A percentile compares a stretch with the other conserved stretches of the same genome.
phyloP scores from a whole-genome alignment of 2,797 vertebrate genomes.

The Falco berigora region DNA sequence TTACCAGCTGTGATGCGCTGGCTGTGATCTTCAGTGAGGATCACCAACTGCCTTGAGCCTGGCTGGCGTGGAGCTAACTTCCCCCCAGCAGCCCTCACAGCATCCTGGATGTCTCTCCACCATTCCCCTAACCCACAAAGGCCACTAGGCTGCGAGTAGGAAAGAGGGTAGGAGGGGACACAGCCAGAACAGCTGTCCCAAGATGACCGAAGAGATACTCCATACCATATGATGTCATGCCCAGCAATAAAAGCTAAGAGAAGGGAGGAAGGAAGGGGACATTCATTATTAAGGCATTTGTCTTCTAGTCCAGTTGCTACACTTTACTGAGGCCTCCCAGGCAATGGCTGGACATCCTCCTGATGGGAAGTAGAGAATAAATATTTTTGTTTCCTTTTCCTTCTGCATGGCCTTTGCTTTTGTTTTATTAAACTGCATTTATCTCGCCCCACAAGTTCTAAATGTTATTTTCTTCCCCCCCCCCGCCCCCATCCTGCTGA shows the following conservation, averaged over 20 bases:
- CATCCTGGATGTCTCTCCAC: background rate
- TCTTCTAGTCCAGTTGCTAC: rapidly evolving
- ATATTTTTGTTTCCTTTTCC: background rate
- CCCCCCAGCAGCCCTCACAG: background rate
- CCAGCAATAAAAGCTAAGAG: too few species aligned
- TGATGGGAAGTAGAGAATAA: background rate
- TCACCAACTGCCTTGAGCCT: background rate
- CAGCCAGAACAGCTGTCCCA: background rate
- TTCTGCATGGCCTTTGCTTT: background rate
- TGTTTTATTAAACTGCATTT: background rate
- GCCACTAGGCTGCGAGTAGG: too few species aligned
- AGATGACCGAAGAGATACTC: background rate
- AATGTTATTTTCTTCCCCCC: background rate
- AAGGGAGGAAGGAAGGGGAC: too few species aligned
- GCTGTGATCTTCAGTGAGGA: background rate
- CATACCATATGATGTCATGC: too few species aligned
- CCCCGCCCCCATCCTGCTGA: background rate
- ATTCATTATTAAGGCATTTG: rapidly evolving
- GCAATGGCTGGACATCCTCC: background rate
- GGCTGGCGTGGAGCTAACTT: background rate
- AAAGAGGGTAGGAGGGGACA: too few species aligned
- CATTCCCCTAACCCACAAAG: too few species aligned
- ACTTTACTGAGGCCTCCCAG: background rate
- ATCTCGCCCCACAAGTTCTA: background rate
- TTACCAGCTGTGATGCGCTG: background rate